phyloP scores from a whole-genome alignment of 2,888 invertebrate species.

The Strigamia maritima region DNA sequence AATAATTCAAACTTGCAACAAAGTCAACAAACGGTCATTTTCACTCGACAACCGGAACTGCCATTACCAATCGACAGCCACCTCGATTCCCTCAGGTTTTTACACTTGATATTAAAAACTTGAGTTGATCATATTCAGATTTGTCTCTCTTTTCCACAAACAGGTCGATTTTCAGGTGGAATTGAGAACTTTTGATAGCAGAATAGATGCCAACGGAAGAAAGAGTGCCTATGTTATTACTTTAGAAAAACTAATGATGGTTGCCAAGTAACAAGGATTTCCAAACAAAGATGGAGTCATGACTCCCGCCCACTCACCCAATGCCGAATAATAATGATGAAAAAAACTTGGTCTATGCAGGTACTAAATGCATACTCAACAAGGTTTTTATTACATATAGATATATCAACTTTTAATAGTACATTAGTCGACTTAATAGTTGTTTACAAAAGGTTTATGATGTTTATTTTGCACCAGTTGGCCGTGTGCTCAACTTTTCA shows the following conservation, averaged over 20 bases:
- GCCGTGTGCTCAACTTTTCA: neutral
- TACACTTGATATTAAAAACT: neutral
- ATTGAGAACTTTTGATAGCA: neutral
- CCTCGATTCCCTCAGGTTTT: no score
- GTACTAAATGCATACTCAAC: neutral
- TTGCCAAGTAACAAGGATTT: conserved; percentile 8
- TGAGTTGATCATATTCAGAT: neutral
- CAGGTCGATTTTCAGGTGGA: conserved; percentile 30
- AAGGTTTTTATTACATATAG: neutral
- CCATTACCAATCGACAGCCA: no score
- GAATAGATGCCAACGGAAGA: conserved; percentile 6
- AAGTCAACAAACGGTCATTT: neutral
- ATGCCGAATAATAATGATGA: conserved; percentile 6
- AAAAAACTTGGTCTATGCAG: neutral
- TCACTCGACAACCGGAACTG: neutral
- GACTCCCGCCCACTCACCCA: conserved; percentile 28
- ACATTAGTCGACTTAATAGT: neutral
- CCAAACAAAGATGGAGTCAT: conserved; percentile 34
- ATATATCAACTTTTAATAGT: conserved; percentile 16
- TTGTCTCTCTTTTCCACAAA: neutral
- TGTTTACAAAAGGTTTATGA: neutral
- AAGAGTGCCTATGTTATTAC: conserved; percentile 12
- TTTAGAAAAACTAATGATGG: conserved; percentile 25
- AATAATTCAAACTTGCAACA: no score
- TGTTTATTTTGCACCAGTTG: neutral